Conservation (phyloP, 2,888 invertebrate species). For the Tuberolachnus salignus region DNA sequence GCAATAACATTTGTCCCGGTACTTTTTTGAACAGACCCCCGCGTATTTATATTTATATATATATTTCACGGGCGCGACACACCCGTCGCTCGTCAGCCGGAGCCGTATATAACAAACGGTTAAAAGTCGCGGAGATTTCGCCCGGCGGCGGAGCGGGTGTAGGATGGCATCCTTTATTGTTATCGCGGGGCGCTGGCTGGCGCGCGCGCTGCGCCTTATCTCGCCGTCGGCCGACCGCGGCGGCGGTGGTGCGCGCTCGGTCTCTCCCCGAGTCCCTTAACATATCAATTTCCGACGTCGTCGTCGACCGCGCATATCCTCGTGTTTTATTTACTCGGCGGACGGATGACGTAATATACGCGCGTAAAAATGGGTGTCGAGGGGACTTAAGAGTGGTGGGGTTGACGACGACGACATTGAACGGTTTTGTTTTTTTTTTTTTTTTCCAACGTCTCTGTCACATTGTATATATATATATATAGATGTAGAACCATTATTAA, state of each 20-base stretch:
- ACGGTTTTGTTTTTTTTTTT: constrained; percentile 16
- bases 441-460: constrained; percentile 32
- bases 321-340: constrained; percentile 33
- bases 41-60: constrained; percentile 32
- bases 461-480: neutral
- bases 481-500: constrained; percentile 28
- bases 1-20: too few relatives aligned
- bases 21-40: too few relatives aligned
- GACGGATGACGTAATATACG: constrained; percentile 1
- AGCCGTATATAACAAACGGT: constrained; percentile 27
- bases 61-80: constrained; percentile 7
- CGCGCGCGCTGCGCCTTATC: constrained; percentile 51
- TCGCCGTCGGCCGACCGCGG: constrained; percentile 19
- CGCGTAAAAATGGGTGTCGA: neutral
- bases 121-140: constrained; percentile 37
- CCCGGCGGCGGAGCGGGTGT: neutral
- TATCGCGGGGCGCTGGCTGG: constrained; percentile 30
- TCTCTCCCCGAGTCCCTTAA: constrained; percentile 46
- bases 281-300: constrained; percentile 51
- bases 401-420: constrained; percentile 11
- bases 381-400: too few relatives aligned
- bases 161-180: constrained; percentile 37
- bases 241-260: too few relatives aligned
- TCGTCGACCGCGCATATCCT: neutral
- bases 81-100: neutral